Evolutionary conservation across 2,113 vertebrate species (phyloP).

Genomic region (Chaenocephalus aceratus): DNA sequence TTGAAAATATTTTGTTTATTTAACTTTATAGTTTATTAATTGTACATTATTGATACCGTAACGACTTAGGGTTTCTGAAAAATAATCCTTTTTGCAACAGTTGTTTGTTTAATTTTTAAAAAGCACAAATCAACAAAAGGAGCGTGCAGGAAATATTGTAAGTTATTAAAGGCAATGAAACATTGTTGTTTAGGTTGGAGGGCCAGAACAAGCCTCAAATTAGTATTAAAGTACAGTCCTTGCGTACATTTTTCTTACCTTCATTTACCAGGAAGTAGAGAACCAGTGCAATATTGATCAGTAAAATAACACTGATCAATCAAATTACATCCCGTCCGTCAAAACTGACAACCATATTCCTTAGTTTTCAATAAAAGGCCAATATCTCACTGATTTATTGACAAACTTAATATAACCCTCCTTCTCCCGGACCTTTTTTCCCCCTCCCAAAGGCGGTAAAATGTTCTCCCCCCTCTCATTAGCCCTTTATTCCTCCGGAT

Average conservation of each 20-base stretch:
- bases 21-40: too few species aligned
- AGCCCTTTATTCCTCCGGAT: conserved; percentile 66
- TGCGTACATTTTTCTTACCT: background rate
- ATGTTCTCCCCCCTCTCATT: conserved; percentile 50
- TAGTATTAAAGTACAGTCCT: background rate
- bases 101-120: too few species aligned
- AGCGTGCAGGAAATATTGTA: background rate
- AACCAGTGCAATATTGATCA: background rate
- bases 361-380: conserved; percentile 1
- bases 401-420: conserved; percentile 42
- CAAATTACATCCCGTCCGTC: conserved; percentile 6
- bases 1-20: too few species aligned
- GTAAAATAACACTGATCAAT: background rate
- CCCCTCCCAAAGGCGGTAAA: conserved; percentile 40
- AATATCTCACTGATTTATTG: conserved; percentile 34
- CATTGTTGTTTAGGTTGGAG: background rate
- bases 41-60: too few species aligned
- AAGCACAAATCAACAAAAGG: too few species aligned
- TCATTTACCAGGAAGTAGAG: background rate
- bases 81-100: too few species aligned
- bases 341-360: background rate
- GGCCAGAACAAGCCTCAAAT: background rate
- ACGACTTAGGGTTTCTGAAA: too few species aligned
- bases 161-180: background rate
- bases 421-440: background rate